These are phyloP conservation scores for Salticus scenicus DNA, from an alignment of 2,888 invertebrate genomes.

Conservation along the genomic window DNA sequence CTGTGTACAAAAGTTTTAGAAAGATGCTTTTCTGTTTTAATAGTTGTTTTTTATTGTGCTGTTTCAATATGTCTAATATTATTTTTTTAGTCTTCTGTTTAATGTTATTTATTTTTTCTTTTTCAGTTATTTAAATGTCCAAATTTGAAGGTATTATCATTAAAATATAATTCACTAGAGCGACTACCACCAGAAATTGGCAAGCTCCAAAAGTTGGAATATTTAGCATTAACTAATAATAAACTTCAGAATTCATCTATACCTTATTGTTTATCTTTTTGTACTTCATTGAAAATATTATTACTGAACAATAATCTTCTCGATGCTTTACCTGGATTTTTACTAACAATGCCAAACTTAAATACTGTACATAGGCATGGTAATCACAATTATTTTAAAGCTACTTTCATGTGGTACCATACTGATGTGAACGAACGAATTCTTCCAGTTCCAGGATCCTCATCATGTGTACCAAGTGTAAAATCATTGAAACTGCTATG, in stretches of 20 bases:
- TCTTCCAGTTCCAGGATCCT: constrained; percentile 72
- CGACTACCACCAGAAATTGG: constrained; percentile 77
- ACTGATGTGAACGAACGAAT: constrained; percentile 77
- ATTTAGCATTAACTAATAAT: constrained; percentile 77
- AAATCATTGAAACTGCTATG: constrained; percentile 75
- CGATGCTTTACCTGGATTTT: constrained; percentile 77
- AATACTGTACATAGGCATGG: constrained; percentile 78
- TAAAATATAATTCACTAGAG: constrained; percentile 77
- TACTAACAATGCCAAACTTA: constrained; percentile 76
- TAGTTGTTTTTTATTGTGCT: too few relatives aligned
- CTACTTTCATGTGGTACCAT: constrained; percentile 78
- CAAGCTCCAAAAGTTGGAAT: constrained; percentile 76
- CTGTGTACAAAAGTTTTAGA: too few relatives aligned
- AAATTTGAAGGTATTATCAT: constrained; percentile 76
- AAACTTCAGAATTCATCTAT: constrained; percentile 77
- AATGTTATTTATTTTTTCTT: constrained; percentile 6
- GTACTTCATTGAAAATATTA: constrained; percentile 75
- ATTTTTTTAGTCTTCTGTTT: too few relatives aligned
- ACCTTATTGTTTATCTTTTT: constrained; percentile 77
- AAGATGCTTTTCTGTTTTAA: too few relatives aligned
- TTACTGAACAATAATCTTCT: constrained; percentile 77
- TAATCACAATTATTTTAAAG: constrained; percentile 78
- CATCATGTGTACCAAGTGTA: constrained; percentile 38
- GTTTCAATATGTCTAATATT: too few relatives aligned
- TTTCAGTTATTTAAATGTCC: constrained; percentile 77